A percentile compares a stretch with the other conserved stretches of the same genome.
These are phyloP conservation scores for Oophaga pumilio DNA, from an alignment of 2,113 vertebrate species.

Conservation along the genomic window DNA sequence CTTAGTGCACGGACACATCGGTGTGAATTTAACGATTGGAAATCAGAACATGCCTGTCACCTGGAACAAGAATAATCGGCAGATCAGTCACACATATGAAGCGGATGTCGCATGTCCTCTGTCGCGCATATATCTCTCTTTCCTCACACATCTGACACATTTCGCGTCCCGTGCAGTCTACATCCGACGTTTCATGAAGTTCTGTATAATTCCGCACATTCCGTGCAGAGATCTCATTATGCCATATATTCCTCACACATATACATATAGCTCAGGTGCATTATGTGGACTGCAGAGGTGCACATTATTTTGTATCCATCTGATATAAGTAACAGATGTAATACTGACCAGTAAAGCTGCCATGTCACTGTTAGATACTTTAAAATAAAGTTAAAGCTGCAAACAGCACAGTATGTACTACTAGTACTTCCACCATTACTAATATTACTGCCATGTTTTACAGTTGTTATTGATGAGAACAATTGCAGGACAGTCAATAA, in stretches of 20 bases:
- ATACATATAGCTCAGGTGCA: neutral
- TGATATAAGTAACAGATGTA: neutral
- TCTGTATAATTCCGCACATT: neutral
- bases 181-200: neutral
- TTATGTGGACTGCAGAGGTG: neutral
- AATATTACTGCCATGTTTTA: neutral
- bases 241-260: neutral
- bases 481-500: neutral
- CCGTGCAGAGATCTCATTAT: neutral
- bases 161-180: neutral
- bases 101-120: neutral
- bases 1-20: neutral
- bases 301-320: neutral
- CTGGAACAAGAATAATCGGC: neutral
- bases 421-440: neutral
- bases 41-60: neutral
- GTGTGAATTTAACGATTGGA: neutral
- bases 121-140: neutral
- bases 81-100: neutral
- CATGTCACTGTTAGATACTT: neutral
- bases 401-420: neutral
- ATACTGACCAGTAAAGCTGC: neutral
- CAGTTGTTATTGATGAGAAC: neutral
- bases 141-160: neutral
- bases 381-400: neutral